phyloP scores from a whole-genome alignment of 37 sponge, comb jelly and placozoan species.

The Sycon ciliatum region DNA sequence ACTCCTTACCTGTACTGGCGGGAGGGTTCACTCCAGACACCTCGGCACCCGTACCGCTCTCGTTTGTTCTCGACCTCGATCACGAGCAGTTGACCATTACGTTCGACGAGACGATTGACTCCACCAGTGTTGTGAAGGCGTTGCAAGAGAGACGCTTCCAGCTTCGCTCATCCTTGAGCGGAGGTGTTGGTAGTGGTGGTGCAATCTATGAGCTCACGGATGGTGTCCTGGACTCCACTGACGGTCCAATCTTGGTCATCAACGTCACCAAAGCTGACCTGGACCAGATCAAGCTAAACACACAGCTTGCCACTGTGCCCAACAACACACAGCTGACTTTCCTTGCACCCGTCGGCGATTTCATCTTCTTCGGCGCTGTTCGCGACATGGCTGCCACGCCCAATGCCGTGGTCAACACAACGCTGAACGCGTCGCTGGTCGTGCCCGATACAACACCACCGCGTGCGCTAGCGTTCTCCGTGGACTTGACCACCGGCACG shows the following conservation, averaged over 20 bases:
- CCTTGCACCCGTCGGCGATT: too few species aligned
- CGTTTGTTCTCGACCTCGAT: conserved; percentile 61
- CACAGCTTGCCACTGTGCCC: conserved; percentile 47
- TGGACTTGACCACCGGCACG: conserved; percentile 63
- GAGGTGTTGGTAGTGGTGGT: conserved; percentile 21
- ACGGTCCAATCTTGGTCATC: background rate
- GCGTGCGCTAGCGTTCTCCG: conserved; percentile 30
- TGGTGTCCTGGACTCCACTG: conserved; percentile 22
- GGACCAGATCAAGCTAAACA: conserved; percentile 59
- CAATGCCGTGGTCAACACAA: conserved; percentile 34
- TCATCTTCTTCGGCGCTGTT: conserved; percentile 36
- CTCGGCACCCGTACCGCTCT: conserved; percentile 45
- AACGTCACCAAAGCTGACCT: conserved; percentile 25
- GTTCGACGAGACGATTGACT: conserved; percentile 78
- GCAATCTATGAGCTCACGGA: conserved; percentile 37
- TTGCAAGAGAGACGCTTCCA: too few species aligned
- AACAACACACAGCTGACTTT: conserved; percentile 40
- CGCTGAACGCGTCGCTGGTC: conserved; percentile 16
- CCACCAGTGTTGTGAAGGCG: background rate
- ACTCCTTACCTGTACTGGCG: conserved; percentile 24
- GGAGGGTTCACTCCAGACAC: conserved; percentile 40
- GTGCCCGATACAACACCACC: conserved; percentile 47
- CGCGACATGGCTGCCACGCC: conserved; percentile 49
- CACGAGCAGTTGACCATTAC: conserved; percentile 44
- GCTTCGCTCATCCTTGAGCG: too few species aligned